phyloP scores from a whole-genome alignment of 2,113 vertebrate species.

The Morone chrysops region DNA sequence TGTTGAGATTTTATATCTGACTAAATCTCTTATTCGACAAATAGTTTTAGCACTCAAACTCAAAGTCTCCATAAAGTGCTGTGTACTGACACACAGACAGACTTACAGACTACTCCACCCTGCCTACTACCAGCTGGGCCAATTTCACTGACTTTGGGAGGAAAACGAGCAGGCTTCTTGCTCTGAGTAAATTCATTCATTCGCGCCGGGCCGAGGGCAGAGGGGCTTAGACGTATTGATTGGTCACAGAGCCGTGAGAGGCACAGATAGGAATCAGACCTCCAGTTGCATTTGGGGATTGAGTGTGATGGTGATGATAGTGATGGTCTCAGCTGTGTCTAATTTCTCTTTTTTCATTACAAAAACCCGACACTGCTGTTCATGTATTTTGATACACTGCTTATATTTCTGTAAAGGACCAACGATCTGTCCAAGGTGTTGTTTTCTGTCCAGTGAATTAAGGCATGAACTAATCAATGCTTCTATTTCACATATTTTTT shows the following conservation, averaged over 20 bases:
- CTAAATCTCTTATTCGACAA: background rate
- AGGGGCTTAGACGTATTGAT: conserved; percentile 61
- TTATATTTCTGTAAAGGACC: conserved; percentile 3
- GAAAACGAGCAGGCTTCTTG: conserved; percentile 31
- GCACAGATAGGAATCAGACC: conserved; percentile 52
- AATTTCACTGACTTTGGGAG: conserved; percentile 44
- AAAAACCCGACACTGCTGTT: background rate
- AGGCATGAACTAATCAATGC: conserved; percentile 5
- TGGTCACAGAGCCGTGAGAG: conserved; percentile 57
- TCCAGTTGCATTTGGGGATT: conserved; percentile 51
- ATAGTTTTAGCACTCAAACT: background rate
- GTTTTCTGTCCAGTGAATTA: background rate
- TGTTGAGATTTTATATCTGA: background rate
- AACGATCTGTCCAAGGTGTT: background rate
- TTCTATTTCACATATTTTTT: conserved; percentile 27
- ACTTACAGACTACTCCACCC: background rate
- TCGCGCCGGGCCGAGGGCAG: conserved; percentile 4
- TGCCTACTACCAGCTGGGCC: background rate
- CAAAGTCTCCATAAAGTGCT: background rate
- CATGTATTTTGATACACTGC: conserved; percentile 2
- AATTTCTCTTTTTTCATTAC: conserved; percentile 36
- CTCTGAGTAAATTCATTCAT: conserved; percentile 37
- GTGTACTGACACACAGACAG: background rate
- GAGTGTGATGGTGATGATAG: conserved; percentile 29
- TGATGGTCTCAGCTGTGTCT: conserved; percentile 21